phyloP scores from a whole-genome alignment of 2,113 vertebrate species.

The Paradisaea rubra region DNA sequence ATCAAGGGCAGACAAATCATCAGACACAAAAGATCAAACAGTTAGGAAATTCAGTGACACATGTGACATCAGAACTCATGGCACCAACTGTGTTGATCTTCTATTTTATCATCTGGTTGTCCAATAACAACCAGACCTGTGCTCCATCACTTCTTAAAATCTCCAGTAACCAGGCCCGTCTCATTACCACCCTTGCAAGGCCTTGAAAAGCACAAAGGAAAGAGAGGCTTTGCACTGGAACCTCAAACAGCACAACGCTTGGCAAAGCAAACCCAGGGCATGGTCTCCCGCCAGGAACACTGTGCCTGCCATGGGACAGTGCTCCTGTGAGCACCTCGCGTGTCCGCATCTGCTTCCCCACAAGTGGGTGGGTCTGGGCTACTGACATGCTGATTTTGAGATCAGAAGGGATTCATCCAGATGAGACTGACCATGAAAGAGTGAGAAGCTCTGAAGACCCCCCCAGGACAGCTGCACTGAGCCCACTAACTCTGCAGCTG shows the following conservation, averaged over 20 bases:
- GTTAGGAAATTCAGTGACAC: background rate
- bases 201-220: background rate
- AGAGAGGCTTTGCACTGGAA: background rate
- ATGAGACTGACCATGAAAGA: background rate
- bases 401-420: background rate
- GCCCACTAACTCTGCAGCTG: background rate
- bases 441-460: background rate
- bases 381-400: background rate
- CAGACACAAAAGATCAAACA: background rate
- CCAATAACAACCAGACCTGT: background rate
- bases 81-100: background rate
- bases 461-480: background rate
- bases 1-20: background rate
- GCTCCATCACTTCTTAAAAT: background rate
- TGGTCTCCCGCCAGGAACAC: background rate
- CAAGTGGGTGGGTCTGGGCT: accelerated
- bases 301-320: accelerated
- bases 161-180: background rate
- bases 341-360: background rate
- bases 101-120: background rate
- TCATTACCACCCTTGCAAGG: background rate
- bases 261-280: background rate
- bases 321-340: accelerated
- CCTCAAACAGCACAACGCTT: background rate
- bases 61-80: background rate